Base-by-base conservation (phyloP, 2,888 invertebrate genomes). In the Zaprionus obscuricornis region DNA sequence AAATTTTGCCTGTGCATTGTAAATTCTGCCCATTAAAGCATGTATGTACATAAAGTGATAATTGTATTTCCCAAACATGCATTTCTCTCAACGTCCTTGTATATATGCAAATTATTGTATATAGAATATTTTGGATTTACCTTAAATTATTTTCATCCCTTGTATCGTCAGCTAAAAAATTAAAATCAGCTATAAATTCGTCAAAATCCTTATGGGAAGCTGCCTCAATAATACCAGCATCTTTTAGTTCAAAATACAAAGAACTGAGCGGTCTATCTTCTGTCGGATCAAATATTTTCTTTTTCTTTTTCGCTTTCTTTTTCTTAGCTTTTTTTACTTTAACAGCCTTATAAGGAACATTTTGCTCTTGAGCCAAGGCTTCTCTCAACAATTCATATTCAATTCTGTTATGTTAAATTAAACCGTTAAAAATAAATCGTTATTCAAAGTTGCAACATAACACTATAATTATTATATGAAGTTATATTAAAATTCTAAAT, bases 111-210 rank as follows among this genome's bases (percentile, higher is more conserved):
- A n/a, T n/a, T n/a, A n/a, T n/a, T n/a, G n/a, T n/a, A n/a, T n/a
- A n/a, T n/a, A n/a, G n/a, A n/a, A n/a, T n/a, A n/a, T n/a, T n/a
- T n/a, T n/a, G n/a, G n/a, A 63, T 76, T 66, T 71, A 87, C 87
- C 76, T 77, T n/a, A 79, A 62, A 18, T 62, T 52, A 13, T 84
- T 52, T 18, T 75, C 79, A 62, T 86, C 76, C 31, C 90, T 79
- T 3, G 89, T 87, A 22, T 92, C 91, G 66, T 89, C 91, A 33
- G 92, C 92, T 34, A 91, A 86, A 79, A 92, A 92, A 50, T 92
- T 92, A 31, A 92, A 92, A 71, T 95, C 95, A 0, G 95, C 95
- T 40, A 92, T 90, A 84, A 93, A 94, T 46, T 94, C 93, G 1
- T 91, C 90, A 51, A 96, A 88, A 0, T 88, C 89, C 0, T 90